phyloP scores from a whole-genome alignment of 1,140 invertebrate genomes.

The Drosophila lini region DNA sequence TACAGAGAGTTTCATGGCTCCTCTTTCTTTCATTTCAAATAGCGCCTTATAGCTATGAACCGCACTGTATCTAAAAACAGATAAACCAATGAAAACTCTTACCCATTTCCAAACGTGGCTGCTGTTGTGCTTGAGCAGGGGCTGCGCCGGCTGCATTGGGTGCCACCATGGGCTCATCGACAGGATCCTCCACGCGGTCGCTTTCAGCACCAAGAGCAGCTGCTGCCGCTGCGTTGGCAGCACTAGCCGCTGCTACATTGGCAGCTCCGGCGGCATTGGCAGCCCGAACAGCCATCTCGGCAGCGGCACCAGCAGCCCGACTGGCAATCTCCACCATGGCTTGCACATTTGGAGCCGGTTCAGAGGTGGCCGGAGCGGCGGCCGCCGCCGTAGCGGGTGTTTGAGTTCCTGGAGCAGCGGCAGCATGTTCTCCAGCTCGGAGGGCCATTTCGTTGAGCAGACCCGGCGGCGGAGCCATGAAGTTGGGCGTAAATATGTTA shows the following conservation, averaged over 20 bases:
- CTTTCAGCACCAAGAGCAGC: constrained; percentile 61
- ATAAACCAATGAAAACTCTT: constrained; percentile 1
- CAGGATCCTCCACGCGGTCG: constrained; percentile 66
- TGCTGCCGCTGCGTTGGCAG: constrained; percentile 48
- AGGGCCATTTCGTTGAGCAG: constrained; percentile 22
- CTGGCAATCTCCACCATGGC: constrained; percentile 25
- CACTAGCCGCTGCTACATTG: constrained; percentile 34
- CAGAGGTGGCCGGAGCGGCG: not conserved
- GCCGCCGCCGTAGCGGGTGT: not conserved
- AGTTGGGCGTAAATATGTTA: constrained; percentile 73
- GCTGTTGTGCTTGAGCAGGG: constrained; percentile 17
- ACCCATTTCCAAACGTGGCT: constrained; percentile 42
- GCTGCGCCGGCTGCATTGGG: constrained; percentile 11
- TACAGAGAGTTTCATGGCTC: not conserved
- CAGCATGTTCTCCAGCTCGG: not conserved
- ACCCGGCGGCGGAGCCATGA: constrained; percentile 24
- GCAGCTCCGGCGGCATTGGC: constrained; percentile 54
- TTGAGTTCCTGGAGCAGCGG: constrained; percentile 5
- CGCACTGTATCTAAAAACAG: not conserved
- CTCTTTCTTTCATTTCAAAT: not conserved
- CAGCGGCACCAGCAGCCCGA: constrained; percentile 23
- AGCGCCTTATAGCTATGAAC: not conserved
- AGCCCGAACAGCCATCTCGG: constrained; percentile 19
- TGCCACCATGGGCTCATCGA: constrained; percentile 71
- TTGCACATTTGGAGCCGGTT: constrained; percentile 9